Evolutionary conservation across 2,888 invertebrate species (phyloP), one percentile per base, ranked within the genome.

Genomic region (Archaeoteleia sp.): DNA sequence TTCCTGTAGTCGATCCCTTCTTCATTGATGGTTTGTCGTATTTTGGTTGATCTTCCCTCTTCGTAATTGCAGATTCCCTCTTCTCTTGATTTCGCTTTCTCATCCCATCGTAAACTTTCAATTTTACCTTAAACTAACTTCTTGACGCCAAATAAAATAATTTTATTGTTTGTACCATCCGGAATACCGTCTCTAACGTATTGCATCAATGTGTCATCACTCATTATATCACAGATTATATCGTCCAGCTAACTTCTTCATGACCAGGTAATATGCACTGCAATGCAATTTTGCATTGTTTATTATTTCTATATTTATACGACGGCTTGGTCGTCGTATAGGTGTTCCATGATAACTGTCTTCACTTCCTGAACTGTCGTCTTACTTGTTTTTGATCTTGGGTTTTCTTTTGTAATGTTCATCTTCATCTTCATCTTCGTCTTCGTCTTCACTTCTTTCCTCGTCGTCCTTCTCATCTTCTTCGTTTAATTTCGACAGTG

Each of bases 241-340:
- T 13, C 45, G 12, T 1, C 29, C 14, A 3, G 69, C 67, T n/a
- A 71, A 1, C 8, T 69, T 58, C n/a, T 29, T 66, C 68, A 72
- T 70, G 1, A 9, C 3, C 1, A 69, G 12, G 15, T 55, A 69
- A 27, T 71, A 69, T 29, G 69, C 67, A 8, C 65, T 67, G 1
- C 29, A n/a, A 29, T 71, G 61, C 1, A 71, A 12, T 10, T 65
- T 13, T 1, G 62, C 66, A 13, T 55, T 66, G 2, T 10, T 57
- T 0, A 61, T 32, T 23, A 42, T 55, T 1, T 25, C 13, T 2
- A 9, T 20, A 63, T 34, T 68, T 58, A 1, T 13, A 27, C 25
- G 9, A 7, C 9, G 49, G 10, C n/a, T n/a, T n/a, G n/a, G 29
- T 30, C 45, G 7, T 7, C 10, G 13, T 9, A 14, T 3, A 1